Base-by-base conservation (phyloP, 2,888 invertebrate genomes). In the Cosmia pyralina region DNA sequence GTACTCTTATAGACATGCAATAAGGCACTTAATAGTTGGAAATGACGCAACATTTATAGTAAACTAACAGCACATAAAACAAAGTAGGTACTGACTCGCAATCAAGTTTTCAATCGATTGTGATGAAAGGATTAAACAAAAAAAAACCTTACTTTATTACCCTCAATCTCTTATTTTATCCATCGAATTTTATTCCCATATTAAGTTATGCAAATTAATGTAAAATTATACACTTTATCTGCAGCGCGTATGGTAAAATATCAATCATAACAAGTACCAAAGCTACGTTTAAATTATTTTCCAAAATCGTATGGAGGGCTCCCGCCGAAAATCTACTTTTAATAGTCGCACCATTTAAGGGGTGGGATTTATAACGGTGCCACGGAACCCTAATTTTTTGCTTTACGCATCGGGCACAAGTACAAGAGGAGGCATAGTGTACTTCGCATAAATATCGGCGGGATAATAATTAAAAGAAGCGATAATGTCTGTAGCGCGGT, bases 381-480 rank as follows among this genome's bases (percentile, higher is more conserved):
- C 67, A 55, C 44, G 69, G 74, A 69, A 79, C 85, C 85, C 84
- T 85, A 85, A 81, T 78, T 83, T 80, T 77, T 69, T 77, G 81
- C 81, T 77, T 76, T 82, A 80, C 80, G 83, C 86, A 85, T 76
- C 68, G 69, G 59, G 65, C 74, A 75, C 81, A 84, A 88, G 83
- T 85, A 88, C 81, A 83, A 85, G 85, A 86, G 84, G 85, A 85
- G 86, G 85, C 88, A 90, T 90, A 91, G 87, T 87, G 87, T 89
- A 88, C 86, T 84, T 85, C 84, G 91, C 91, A 93, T 93, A 94
- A 95, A 95, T 95, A 95, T 95, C 90, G 94, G 95, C 88, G 92
- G 96, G 95, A 95, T 96, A 95, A 96, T 96, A 96, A 96, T 96
- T 96, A 96, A 96, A 96, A 95, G 95, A 93, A 93, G 95, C 94